Conservation (phyloP, 64 coral and sea anemone species). For the Astreopora myriophthalma region DNA sequence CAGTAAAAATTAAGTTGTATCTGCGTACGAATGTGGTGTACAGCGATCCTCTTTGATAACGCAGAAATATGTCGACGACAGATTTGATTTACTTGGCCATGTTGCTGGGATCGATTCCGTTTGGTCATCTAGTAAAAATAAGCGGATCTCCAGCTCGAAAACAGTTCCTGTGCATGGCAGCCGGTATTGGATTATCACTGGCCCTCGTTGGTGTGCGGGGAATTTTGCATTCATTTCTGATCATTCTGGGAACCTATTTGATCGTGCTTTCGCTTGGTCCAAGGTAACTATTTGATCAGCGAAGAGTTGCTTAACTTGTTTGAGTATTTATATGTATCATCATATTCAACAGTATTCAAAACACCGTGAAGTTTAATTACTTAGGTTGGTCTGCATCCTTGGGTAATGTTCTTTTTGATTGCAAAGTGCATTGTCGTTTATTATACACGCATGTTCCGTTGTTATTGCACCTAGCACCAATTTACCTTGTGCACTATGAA, state of each 20-base stretch:
- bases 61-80: slow-evolving; percentile 74
- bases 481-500: too few relatives aligned
- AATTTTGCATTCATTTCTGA: slow-evolving; percentile 74
- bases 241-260: slow-evolving; percentile 75
- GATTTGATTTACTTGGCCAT: slow-evolving; percentile 86
- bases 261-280: slow-evolving; percentile 73
- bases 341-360: too few relatives aligned
- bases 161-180: slow-evolving; percentile 67
- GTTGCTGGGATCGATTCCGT: slow-evolving; percentile 85
- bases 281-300: slow-evolving; percentile 24
- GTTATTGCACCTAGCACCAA: too few relatives aligned
- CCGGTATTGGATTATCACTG: slow-evolving; percentile 69
- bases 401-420: too few relatives aligned
- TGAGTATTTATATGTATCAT: too few relatives aligned
- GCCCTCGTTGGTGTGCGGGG: slow-evolving; percentile 69
- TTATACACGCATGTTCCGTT: too few relatives aligned
- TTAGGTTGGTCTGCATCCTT: too few relatives aligned
- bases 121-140: slow-evolving; percentile 85
- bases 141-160: slow-evolving; percentile 86
- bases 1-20: too few relatives aligned
- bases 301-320: neutral
- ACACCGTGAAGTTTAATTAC: too few relatives aligned
- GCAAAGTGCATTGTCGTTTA: too few relatives aligned
- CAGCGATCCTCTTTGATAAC: neutral
- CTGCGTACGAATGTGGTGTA: neutral